These are phyloP conservation scores for Chloropsis cyanopogon DNA, from an alignment of 2,113 vertebrate genomes.

Conservation along the genomic window DNA sequence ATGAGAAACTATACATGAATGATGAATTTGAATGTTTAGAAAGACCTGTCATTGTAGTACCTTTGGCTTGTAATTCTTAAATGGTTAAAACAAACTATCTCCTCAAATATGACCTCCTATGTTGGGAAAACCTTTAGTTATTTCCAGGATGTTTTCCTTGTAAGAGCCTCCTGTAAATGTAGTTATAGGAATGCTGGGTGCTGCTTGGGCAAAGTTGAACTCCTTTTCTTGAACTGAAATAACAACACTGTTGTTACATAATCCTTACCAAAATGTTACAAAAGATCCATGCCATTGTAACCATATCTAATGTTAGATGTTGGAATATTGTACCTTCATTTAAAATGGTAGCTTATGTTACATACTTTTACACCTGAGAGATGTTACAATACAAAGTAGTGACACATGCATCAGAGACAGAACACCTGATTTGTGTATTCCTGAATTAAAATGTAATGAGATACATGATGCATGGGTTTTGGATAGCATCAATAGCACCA, in stretches of 20 bases:
- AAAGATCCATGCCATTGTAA: not conserved
- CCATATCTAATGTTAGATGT: not conserved
- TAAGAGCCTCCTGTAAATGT: not conserved
- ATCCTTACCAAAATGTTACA: not conserved
- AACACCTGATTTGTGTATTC: not conserved
- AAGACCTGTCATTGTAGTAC: not conserved
- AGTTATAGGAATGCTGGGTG: not conserved
- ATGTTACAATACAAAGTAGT: not conserved
- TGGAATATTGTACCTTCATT: not conserved
- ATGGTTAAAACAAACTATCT: not conserved
- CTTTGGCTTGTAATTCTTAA: not conserved
- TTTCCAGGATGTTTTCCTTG: not conserved
- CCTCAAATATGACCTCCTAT: not conserved
- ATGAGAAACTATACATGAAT: not conserved
- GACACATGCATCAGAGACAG: not conserved
- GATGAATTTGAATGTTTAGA: not conserved
- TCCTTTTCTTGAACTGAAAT: not conserved
- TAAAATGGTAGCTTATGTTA: not conserved
- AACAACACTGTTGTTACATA: not conserved
- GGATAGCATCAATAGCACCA: not conserved
- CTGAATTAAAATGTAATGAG: not conserved
- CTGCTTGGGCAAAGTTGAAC: not conserved
- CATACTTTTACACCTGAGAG: not conserved
- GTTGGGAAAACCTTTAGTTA: not conserved
- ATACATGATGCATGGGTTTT: not conserved